Base-by-base conservation (phyloP, 2,113 vertebrate genomes). In the Oncorhynchus nerka region DNA sequence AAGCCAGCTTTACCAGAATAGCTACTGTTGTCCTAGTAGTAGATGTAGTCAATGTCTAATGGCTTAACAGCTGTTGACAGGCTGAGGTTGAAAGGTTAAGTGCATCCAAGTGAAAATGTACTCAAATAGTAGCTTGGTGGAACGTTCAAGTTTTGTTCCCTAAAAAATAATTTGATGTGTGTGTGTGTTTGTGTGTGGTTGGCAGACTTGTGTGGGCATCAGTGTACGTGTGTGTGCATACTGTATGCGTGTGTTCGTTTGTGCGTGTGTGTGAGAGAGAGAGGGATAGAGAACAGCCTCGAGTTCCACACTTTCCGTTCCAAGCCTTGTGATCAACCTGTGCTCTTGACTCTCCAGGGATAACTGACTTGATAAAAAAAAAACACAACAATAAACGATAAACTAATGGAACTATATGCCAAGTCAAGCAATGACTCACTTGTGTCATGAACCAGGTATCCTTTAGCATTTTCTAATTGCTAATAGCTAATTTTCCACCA, bases 21-120 rank as follows among this genome's bases (percentile, higher is more conserved):
- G 39, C 39, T 45, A 45, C 39, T 2, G 39, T 45, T 45, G 39
- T 9, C 39, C 9, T 11, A 45, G 39, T 45, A 45, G 39, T 45
- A 11, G 9, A 45, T 45, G 39, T 45, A 45, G 39, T 45, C 39
- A 11, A 45, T 45, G 39, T 45, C 39, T 71, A 57, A 71, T 65
- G 64, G 59, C 73, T 81, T 81, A 77, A 85, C 90, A 76, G 83
- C 59, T 75, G 64, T 86, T 86, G 91, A 88, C 84, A 86, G 39
- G 84, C 83, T 49, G 74, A 82, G 85, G 89, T 86, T 71, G 82
- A 80, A 45, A 85, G 90, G 90, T 89, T 87, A 92, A 90, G 87
- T 90, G 89, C 85, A 78, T 83, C 81, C 72, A 78, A 45, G 39
- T 45, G 39, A 11, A 45, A 45, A 45, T 81, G 77, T 85, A 16